A percentile compares a stretch with the other conserved stretches of the same genome.
Conservation (phyloP, 2,113 vertebrate genomes). For the Toxostoma redivivum region DNA sequence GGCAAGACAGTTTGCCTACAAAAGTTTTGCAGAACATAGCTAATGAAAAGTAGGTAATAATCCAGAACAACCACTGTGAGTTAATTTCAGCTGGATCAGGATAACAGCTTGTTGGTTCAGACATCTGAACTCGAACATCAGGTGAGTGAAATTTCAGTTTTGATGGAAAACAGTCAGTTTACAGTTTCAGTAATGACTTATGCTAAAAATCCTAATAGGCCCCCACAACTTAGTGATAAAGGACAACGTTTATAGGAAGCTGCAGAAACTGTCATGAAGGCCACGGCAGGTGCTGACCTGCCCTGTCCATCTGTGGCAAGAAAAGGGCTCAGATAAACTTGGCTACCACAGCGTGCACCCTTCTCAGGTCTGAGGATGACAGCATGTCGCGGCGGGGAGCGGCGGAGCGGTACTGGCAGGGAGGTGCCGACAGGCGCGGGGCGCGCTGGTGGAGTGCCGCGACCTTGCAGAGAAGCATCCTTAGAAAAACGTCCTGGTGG, state of each 20-base stretch:
- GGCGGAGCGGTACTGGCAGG: too few relatives aligned
- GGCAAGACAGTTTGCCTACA: not conserved
- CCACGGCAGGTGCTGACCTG: not conserved
- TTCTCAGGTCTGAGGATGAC: not conserved
- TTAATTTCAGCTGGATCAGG: not conserved
- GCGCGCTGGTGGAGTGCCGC: too few relatives aligned
- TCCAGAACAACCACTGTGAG: not conserved
- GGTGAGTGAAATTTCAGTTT: not conserved
- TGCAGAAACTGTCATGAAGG: not conserved
- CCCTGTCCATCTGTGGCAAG: not conserved
- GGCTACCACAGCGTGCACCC: rapidly evolving
- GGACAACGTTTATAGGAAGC: not conserved
- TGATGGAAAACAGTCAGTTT: not conserved
- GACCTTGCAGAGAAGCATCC: too few relatives aligned
- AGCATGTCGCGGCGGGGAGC: too few relatives aligned
- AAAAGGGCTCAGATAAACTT: not conserved
- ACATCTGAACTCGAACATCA: not conserved
- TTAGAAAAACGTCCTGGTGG: too few relatives aligned
- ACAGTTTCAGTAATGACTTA: not conserved
- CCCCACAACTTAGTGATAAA: not conserved
- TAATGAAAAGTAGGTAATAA: not conserved
- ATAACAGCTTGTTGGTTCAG: not conserved
- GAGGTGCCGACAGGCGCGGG: too few relatives aligned
- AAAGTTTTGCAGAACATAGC: not conserved
- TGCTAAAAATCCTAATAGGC: not conserved